phyloP scores from a whole-genome alignment of 2,888 invertebrate genomes.

The Cataglyphis livida region DNA sequence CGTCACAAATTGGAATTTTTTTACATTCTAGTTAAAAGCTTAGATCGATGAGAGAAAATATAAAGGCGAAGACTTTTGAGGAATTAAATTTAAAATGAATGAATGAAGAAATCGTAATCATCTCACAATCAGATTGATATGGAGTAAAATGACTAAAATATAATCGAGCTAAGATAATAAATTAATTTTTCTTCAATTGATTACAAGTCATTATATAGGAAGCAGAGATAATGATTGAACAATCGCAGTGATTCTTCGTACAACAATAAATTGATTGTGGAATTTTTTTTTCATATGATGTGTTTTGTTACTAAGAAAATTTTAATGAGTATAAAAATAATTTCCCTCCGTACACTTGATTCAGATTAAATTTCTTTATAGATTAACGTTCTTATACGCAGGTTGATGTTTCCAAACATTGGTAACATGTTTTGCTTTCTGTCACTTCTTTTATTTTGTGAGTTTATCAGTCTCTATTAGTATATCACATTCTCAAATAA shows the following conservation, averaged over 20 bases:
- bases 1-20: neutral
- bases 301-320: neutral
- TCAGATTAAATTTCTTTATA: neutral
- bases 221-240: neutral
- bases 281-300: neutral
- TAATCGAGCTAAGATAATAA: neutral
- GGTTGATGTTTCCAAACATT: neutral
- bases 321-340: neutral
- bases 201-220: neutral
- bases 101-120: neutral
- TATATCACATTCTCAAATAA: neutral
- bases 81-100: neutral
- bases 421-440: neutral
- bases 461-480: neutral
- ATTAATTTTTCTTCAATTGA: neutral
- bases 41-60: conserved; percentile 20
- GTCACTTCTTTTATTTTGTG: neutral
- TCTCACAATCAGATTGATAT: neutral
- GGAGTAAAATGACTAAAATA: neutral
- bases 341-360: neutral
- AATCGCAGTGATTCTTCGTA: neutral
- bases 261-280: neutral
- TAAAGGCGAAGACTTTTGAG: neutral
- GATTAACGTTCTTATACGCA: neutral
- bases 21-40: neutral